Base-by-base conservation (phyloP, 2,113 vertebrate genomes). In the Egretta garzetta region DNA sequence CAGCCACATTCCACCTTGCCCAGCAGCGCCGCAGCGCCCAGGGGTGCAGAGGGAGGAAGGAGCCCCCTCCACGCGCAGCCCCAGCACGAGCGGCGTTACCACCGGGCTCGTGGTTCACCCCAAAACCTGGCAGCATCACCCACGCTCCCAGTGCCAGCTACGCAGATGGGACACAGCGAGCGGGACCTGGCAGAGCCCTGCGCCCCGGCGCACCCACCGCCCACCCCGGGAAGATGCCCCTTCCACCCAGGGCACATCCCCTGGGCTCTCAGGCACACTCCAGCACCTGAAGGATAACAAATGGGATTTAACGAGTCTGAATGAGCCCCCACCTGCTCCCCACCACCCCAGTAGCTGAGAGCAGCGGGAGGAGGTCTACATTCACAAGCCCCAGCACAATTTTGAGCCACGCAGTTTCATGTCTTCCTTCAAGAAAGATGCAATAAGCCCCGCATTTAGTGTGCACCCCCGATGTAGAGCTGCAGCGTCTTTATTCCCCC, bases 381-480 rank as follows among this genome's bases (percentile, higher is more conserved):
- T 9, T 14, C 43, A 64, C 55, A 23, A 33, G 18, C 12, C 9
- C 35, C 18, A 21, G 4, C 9, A 41, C 45, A 14, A 35, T 2
- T 35, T 41, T 60, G 18, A 33, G 23, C 19, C 60, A 14, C 58
- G 5, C 12, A n/a, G 8, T 3, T 30, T 4, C 23, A 12, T 0
- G 0, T 32, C 35, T 19, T 62, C 68, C 77, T 41, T 3, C 30
- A 11, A 47, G 73, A 26, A 23, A 4, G 72, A 26, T 2, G 22
- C 14, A 39, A 2, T 0, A 4, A 92, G 6, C 26, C 32, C 55
- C 66, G 14, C 1, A 0, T 4, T 23, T 3, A 22, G 13, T 0
- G 2, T 4, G 6, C 18, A 11, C 43, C 45, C 13, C 10, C 1
- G 37, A 16, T 0, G 8, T 1, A 8, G 77, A 41, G 70, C 64